Conservation (phyloP, 2,113 vertebrate genomes). For the Stomatorhinus ivindoensis region DNA sequence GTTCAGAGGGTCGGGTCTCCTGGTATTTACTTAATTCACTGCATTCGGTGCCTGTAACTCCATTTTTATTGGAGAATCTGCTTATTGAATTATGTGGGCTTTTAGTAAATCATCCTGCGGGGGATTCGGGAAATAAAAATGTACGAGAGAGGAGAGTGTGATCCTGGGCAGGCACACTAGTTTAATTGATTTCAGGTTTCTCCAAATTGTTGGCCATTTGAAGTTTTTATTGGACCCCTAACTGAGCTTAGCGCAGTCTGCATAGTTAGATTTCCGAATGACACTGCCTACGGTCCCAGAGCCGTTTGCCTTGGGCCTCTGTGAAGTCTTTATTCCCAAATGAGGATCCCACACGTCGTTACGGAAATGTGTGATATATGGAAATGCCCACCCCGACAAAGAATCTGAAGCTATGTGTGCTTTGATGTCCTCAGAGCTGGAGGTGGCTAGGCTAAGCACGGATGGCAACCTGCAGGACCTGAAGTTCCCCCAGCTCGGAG, state of each 20-base stretch:
- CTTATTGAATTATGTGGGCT: slow-evolving; percentile 12
- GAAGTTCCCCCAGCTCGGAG: slow-evolving; percentile 84
- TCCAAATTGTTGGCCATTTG: background rate
- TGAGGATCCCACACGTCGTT: background rate
- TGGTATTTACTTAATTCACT: slow-evolving; percentile 2
- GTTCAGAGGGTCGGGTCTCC: background rate
- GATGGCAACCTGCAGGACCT: slow-evolving; percentile 90
- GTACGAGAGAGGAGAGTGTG: background rate
- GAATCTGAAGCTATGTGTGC: background rate
- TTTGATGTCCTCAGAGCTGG: slow-evolving; percentile 67
- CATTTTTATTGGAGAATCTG: slow-evolving; percentile 13
- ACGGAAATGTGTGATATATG: background rate
- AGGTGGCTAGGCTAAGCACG: slow-evolving; percentile 92
- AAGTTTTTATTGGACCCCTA: background rate
- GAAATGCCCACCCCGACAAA: background rate
- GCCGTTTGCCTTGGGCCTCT: background rate
- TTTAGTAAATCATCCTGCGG: background rate
- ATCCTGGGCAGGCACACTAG: background rate
- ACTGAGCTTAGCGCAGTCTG: background rate
- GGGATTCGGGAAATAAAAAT: background rate
- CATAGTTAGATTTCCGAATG: background rate
- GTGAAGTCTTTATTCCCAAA: background rate
- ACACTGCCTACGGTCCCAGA: background rate
- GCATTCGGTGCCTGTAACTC: slow-evolving; percentile 4
- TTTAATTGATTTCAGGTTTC: background rate